A percentile compares a stretch with the other conserved stretches of the same genome.
phyloP scores from a whole-genome alignment of 1,140 invertebrate species.

The Brachionus rubens region DNA sequence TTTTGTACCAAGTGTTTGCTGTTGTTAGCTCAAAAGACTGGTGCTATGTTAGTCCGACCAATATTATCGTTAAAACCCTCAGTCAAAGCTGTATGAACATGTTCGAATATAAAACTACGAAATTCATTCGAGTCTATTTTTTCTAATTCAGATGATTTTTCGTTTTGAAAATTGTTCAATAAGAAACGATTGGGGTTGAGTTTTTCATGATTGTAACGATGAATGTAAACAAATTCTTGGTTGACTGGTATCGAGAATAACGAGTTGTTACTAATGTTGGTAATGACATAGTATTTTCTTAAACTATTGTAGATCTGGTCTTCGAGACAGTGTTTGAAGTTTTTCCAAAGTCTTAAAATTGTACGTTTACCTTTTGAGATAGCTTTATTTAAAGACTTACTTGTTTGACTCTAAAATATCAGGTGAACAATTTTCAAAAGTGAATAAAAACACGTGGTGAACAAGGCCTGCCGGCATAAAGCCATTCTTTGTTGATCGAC shows the following conservation, averaged over 20 bases:
- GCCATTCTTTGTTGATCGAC: conserved; percentile 71
- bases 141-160: neutral
- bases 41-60: neutral
- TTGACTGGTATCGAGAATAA: conserved; percentile 82
- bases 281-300: conserved; percentile 78
- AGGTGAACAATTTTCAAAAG: conserved; percentile 68
- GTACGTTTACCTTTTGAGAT: no score
- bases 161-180: neutral
- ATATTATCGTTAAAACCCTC: conserved; percentile 21
- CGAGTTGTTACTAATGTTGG: conserved; percentile 78
- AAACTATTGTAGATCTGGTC: conserved; percentile 82
- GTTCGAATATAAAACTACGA: neutral
- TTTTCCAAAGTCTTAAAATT: conserved; percentile 65
- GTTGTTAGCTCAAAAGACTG: neutral
- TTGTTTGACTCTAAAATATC: conserved; percentile 47
- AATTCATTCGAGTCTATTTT: neutral
- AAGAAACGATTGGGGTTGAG: neutral
- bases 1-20: neutral
- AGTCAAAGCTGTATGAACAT: neutral
- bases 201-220: conserved; percentile 42
- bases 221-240: conserved; percentile 76
- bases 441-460: conserved; percentile 77
- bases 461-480: conserved; percentile 70
- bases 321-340: conserved; percentile 75
- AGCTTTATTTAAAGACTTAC: no score